These are phyloP conservation scores for Tachuris rubrigastra DNA, from an alignment of 2,113 vertebrate genomes.

Conservation along the genomic window DNA sequence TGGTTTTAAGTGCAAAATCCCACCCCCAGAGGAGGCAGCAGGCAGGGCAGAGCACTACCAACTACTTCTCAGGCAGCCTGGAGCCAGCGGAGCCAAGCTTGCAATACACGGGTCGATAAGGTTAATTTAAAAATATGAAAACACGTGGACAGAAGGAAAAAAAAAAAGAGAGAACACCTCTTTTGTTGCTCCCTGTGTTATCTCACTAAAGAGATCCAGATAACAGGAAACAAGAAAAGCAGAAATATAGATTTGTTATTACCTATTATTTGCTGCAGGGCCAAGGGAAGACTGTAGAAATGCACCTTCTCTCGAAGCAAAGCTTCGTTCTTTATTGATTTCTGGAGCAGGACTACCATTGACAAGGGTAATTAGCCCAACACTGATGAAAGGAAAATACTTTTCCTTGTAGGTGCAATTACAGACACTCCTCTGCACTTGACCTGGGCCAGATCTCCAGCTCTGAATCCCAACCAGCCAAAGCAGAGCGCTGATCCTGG, in stretches of 20 bases:
- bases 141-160: neutral
- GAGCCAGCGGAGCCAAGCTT: neutral
- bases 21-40: neutral
- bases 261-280: neutral
- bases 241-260: constrained; percentile 42
- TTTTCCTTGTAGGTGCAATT: neutral
- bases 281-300: constrained; percentile 10
- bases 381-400: neutral
- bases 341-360: neutral
- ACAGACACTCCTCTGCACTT: neutral
- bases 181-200: neutral
- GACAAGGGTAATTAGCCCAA: constrained; percentile 26
- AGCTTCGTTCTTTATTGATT: constrained; percentile 9
- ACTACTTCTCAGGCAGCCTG: neutral
- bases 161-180: neutral
- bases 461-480: neutral
- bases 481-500: neutral
- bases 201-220: neutral
- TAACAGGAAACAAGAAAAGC: neutral
- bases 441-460: neutral
- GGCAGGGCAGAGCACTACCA: neutral
- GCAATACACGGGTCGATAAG: neutral
- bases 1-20: neutral
- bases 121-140: constrained; percentile 24
- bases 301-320: neutral